Evolutionary conservation across 2,888 invertebrate species (phyloP).

Genomic region (Cryptocheilus praepositus): DNA sequence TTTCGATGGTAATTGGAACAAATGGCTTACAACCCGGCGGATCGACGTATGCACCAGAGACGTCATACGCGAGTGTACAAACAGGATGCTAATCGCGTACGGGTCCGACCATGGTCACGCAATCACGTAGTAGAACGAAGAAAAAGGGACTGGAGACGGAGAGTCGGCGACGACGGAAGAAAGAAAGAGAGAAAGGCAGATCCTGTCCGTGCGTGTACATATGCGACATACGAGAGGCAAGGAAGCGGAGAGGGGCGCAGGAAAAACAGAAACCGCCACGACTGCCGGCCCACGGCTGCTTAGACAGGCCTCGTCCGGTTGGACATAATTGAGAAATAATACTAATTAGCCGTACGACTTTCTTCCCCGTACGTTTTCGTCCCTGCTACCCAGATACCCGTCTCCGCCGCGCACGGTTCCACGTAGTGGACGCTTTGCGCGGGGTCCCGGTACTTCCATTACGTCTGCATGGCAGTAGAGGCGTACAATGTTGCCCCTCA

Average conservation of each 20-base stretch:
- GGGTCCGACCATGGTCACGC: conserved; percentile 32
- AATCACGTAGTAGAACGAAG: conserved; percentile 25
- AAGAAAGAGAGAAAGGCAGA: background rate
- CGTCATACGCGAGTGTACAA: conserved; percentile 22
- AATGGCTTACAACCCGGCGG: conserved; percentile 9
- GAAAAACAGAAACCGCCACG: background rate
- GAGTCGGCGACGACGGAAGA: background rate
- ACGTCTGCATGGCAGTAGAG: conserved; percentile 24
- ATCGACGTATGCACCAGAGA: conserved; percentile 17
- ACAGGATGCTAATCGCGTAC: conserved; percentile 33
- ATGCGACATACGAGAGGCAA: no score
- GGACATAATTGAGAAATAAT: conserved; percentile 39
- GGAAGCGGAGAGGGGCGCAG: background rate
- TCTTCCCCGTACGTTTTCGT: conserved; percentile 2
- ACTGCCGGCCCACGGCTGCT: background rate
- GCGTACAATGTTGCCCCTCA: conserved; percentile 34
- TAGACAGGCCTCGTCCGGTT: conserved; percentile 18
- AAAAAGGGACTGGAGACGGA: background rate
- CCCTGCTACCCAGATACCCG: background rate
- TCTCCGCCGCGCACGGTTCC: no score
- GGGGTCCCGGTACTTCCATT: conserved; percentile 25
- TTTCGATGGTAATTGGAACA: conserved; percentile 29
- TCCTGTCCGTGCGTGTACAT: no score
- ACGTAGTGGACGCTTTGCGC: no score
- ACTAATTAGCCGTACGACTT: conserved; percentile 34